Percentiles rank a stretch among this genome's conserved stretches.
These are phyloP conservation scores for Fragum whitleyi DNA, from an alignment of 2,888 invertebrate species.

Conservation along the genomic window DNA sequence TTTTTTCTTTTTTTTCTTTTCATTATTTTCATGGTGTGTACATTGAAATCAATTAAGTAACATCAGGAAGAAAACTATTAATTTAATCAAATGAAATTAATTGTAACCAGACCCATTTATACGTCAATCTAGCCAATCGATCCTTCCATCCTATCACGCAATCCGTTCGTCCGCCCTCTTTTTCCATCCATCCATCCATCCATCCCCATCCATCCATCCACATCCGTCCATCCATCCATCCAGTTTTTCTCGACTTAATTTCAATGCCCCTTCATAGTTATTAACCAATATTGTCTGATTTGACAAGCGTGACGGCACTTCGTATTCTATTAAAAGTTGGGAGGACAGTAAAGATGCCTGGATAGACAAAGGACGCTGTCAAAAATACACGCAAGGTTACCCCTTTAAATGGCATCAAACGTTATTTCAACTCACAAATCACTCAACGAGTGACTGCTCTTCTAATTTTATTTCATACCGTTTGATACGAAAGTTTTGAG, in stretches of 20 bases:
- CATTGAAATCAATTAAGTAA: too few species aligned
- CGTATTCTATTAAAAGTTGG: neutral
- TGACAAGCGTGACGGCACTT: conserved; percentile 11
- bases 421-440: neutral
- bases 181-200: neutral
- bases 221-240: too few species aligned
- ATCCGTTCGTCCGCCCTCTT: too few species aligned
- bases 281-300: conserved; percentile 5
- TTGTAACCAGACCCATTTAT: too few species aligned
- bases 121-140: too few species aligned
- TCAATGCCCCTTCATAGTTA: neutral
- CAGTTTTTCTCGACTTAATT: neutral
- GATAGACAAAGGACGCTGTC: conserved; percentile 21
- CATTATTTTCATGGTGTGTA: too few species aligned
- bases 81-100: too few species aligned
- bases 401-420: conserved; percentile 15
- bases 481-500: neutral
- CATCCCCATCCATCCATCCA: neutral
- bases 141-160: too few species aligned
- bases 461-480: neutral
- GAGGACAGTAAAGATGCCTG: conserved; percentile 2
- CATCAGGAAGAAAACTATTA: too few species aligned
- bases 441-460: neutral
- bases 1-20: too few species aligned
- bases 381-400: conserved; percentile 16